phyloP scores from a whole-genome alignment of 2,113 vertebrate species.

The Pungitius pungitius region DNA sequence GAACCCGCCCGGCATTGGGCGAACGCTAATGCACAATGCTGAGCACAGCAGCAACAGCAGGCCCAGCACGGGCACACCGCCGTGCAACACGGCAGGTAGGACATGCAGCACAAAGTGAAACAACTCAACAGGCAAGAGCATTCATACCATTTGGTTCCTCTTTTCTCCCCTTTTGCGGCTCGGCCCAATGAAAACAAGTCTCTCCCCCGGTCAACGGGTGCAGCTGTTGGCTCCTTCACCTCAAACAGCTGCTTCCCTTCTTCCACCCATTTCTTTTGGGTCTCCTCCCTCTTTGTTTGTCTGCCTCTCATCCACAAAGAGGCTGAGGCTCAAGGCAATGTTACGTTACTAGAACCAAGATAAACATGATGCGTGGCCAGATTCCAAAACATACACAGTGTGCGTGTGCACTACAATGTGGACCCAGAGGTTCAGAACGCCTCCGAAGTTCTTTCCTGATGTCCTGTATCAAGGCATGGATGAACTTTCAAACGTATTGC shows the following conservation, averaged over 20 bases:
- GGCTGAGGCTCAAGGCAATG: not conserved
- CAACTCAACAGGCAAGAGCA: slow-evolving; percentile 16
- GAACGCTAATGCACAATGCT: slow-evolving; percentile 24
- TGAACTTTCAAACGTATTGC: not conserved
- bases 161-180: not conserved
- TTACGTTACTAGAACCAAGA: slow-evolving; percentile 13
- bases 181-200: slow-evolving; percentile 26
- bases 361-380: slow-evolving; percentile 18
- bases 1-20: slow-evolving; percentile 23
- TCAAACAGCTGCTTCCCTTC: slow-evolving; percentile 40
- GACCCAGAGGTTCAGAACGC: slow-evolving; percentile 6
- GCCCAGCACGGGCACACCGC: slow-evolving; percentile 21
- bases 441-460: not conserved
- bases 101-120: slow-evolving; percentile 25
- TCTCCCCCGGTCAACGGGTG: slow-evolving; percentile 45
- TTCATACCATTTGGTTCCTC: not conserved
- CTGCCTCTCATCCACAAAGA: slow-evolving; percentile 6
- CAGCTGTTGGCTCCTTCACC: slow-evolving; percentile 17
- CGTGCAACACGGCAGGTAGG: slow-evolving; percentile 39
- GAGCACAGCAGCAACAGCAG: slow-evolving; percentile 42
- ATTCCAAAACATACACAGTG: slow-evolving; percentile 13
- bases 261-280: not conserved
- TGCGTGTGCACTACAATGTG: not conserved
- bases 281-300: not conserved
- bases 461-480: not conserved